A percentile compares a stretch with the other conserved stretches of the same genome.
Evolutionary conservation across 2,113 vertebrate species (phyloP).

Genomic region (Tachysurus vachellii): DNA sequence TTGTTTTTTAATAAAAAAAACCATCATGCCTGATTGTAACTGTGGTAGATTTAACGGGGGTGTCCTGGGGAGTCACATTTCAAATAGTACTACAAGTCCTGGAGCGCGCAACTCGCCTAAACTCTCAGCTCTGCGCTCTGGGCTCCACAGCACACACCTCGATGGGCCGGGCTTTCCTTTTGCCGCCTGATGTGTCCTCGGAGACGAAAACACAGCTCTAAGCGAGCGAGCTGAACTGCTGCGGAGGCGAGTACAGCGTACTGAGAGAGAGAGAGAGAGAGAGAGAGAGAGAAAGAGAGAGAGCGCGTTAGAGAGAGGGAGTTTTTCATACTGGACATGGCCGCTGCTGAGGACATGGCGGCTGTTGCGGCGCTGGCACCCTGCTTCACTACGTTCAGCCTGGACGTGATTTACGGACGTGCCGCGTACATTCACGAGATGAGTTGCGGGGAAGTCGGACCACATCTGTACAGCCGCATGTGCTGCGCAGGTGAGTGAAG

Average conservation of each 20-base stretch:
- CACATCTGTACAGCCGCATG: constrained; percentile 74
- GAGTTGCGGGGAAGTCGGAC: constrained; percentile 67
- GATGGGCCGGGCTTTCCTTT: constrained; percentile 42
- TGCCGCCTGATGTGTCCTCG: not conserved
- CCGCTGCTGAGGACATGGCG: constrained; percentile 56
- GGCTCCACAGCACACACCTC: constrained; percentile 48
- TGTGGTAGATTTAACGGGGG: constrained; percentile 15
- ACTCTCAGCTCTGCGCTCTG: constrained; percentile 22
- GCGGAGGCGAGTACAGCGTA: not conserved
- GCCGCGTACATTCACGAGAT: constrained; percentile 73
- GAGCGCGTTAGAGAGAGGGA: not conserved
- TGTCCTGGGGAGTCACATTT: constrained; percentile 50
- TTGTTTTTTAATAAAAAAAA: not conserved
- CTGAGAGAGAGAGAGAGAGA: not conserved
- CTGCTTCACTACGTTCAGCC: constrained; percentile 42
- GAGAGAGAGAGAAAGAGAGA: not conserved
- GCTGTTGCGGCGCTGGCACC: constrained; percentile 31
- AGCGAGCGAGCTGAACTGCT: constrained; percentile 10
- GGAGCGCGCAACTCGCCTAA: constrained; percentile 14
- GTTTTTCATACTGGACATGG: constrained; percentile 55
- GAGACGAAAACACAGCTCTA: not conserved
- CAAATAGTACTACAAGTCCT: not conserved
- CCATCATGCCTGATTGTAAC: not conserved
- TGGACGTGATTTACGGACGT: constrained; percentile 55
- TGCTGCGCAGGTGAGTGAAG: constrained; percentile 73